Base-by-base conservation (phyloP, 2,113 vertebrate genomes). In the Macquaria ambigua region DNA sequence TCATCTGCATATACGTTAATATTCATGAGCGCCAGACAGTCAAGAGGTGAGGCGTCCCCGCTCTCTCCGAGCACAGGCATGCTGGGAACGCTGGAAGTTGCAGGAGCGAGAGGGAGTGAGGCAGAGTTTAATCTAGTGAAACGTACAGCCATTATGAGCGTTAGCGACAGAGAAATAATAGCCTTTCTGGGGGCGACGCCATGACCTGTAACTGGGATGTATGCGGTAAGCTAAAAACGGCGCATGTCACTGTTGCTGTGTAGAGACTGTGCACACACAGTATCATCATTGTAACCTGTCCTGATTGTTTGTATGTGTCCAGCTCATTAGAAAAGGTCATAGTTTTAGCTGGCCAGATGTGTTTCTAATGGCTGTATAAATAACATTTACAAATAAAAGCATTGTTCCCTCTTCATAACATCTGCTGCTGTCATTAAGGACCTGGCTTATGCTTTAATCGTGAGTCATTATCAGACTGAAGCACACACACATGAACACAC, bases 1-100 rank as follows among this genome's bases (percentile, higher is more conserved):
- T 88, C 93, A 93, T 94, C 93, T 94, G 78, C 93, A 94, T 89
- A 88, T 89, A 88, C 43, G 86, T 94, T 93, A 93, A 94, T 93
- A 95, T 95, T 94, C 81, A 95, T 94, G 89, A 90, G 79, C 62
- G 3, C 70, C 43, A 83, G 79, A 69, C 86, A 89, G 87, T 84
- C 64, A 68, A 90, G 85, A 90, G 93, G 92, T 91, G 90, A 93
- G 79, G 56, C 53, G 61, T 72, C 41, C 84, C 82, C 4, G 48
- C 66, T 81, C 83, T 50, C 66, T 72, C 50, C 0, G n/a, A 11
- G 61, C 55, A 18, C 43, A 5, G 53, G 70, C 86, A 82, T 31
- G 89, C 79, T 83, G 90, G 85, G 79, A 84, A 86, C 12, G 68
- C 81, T 50, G 74, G 71, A 52, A 83, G 77, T 79, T 68, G 52